A percentile compares a stretch with the other conserved stretches of the same genome.
These are phyloP conservation scores for Hemistola chrysoprasaria DNA, from an alignment of 2,888 invertebrate genomes.

Conservation along the genomic window DNA sequence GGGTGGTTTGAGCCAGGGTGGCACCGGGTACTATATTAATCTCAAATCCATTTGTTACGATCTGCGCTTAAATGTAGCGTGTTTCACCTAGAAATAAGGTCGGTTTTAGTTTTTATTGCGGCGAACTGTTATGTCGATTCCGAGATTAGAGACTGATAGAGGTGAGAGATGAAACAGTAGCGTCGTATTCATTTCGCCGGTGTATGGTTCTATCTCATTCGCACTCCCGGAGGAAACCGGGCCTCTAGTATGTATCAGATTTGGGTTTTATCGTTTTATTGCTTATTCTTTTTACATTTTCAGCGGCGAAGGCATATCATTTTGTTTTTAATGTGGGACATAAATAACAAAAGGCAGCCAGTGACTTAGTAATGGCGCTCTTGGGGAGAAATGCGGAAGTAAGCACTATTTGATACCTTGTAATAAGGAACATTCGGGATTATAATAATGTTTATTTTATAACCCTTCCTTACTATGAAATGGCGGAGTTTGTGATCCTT, in stretches of 20 bases:
- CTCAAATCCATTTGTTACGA: conserved; percentile 81
- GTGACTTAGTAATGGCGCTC: conserved; percentile 72
- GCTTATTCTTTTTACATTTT: conserved; percentile 83
- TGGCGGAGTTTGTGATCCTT: not conserved
- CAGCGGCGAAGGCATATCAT: conserved; percentile 81
- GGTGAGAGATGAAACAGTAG: conserved; percentile 83
- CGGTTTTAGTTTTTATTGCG: conserved; percentile 59
- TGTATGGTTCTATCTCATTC: conserved; percentile 70
- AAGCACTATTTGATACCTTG: conserved; percentile 54
- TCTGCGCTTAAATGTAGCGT: conserved; percentile 66
- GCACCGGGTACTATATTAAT: conserved; percentile 81
- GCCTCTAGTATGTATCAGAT: conserved; percentile 81
- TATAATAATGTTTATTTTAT: conserved; percentile 15
- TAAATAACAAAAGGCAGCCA: conserved; percentile 76
- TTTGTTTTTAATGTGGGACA: conserved; percentile 79
- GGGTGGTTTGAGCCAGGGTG: conserved; percentile 79
- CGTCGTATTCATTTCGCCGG: conserved; percentile 76
- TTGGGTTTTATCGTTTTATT: conserved; percentile 83
- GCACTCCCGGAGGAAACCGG: conserved; percentile 71
- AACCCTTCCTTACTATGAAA: conserved; percentile 8
- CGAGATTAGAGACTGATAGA: conserved; percentile 77
- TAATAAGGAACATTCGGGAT: conserved; percentile 19
- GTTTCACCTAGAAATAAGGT: conserved; percentile 58
- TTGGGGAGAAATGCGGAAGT: conserved; percentile 71
- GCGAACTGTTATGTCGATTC: conserved; percentile 74